phyloP scores from a whole-genome alignment of 2,113 vertebrate species.

The Dolichallabes microphthalmus region DNA sequence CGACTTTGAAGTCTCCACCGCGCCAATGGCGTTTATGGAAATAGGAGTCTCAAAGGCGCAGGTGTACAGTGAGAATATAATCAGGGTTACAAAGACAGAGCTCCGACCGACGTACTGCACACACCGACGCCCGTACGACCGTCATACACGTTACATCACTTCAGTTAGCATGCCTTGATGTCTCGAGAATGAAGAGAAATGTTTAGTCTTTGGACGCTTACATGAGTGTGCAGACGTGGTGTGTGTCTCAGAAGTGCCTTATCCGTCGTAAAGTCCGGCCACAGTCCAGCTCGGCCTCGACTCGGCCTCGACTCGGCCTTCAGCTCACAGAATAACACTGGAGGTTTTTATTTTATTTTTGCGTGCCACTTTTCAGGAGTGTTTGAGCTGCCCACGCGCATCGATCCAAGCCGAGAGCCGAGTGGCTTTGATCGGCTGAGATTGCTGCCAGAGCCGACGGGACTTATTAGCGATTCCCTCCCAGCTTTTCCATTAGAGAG shows the following conservation, averaged over 20 bases:
- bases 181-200: neutral
- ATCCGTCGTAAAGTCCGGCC: too few relatives aligned
- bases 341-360: neutral
- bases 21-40: conserved; percentile 66
- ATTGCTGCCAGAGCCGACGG: neutral
- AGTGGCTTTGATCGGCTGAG: conserved; percentile 4
- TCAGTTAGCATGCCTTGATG: neutral
- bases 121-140: too few relatives aligned
- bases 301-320: neutral
- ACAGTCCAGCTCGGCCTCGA: neutral
- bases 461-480: neutral
- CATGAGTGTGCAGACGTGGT: neutral
- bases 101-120: too few relatives aligned
- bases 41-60: conserved; percentile 67
- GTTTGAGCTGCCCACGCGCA: neutral
- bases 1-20: conserved; percentile 52
- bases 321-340: neutral
- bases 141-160: neutral
- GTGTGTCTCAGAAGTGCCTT: neutral
- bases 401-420: neutral
- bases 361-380: neutral
- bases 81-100: conserved; percentile 49
- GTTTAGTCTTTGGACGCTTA: neutral
- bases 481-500: neutral
- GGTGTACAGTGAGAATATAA: conserved; percentile 51